phyloP scores from a whole-genome alignment of 2,113 vertebrate species.

The Salvelinus alpinus region DNA sequence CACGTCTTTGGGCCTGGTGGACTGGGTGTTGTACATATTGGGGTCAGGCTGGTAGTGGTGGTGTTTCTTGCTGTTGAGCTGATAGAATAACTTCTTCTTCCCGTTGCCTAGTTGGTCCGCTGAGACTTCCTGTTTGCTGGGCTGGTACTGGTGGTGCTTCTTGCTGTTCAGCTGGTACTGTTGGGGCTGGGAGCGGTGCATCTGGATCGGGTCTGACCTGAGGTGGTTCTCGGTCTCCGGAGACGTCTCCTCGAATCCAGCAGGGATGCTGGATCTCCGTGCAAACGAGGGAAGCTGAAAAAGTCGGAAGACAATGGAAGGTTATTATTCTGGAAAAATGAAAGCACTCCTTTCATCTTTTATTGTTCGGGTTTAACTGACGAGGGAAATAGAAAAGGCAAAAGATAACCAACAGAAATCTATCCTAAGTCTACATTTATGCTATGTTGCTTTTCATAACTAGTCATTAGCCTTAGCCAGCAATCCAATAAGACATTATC shows the following conservation, averaged over 20 bases:
- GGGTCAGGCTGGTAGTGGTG: slow-evolving; percentile 97
- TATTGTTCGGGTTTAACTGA: slow-evolving; percentile 3
- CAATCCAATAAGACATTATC: too few relatives aligned
- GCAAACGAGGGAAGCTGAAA: slow-evolving; percentile 92
- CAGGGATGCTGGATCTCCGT: slow-evolving; percentile 88
- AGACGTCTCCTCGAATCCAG: slow-evolving; percentile 82
- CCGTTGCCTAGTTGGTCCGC: slow-evolving; percentile 82
- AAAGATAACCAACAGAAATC: not conserved
- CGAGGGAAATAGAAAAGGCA: not conserved
- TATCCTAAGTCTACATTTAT: not conserved
- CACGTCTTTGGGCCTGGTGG: slow-evolving; percentile 84
- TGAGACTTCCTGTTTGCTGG: slow-evolving; percentile 83
- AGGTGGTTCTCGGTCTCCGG: slow-evolving; percentile 75
- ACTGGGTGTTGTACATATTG: slow-evolving; percentile 91
- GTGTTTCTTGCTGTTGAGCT: slow-evolving; percentile 97
- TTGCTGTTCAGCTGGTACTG: slow-evolving; percentile 98
- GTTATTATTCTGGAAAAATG: slow-evolving; percentile 18
- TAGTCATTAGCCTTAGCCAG: too few relatives aligned
- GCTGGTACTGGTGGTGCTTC: slow-evolving; percentile 97
- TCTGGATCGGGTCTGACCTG: slow-evolving; percentile 79
- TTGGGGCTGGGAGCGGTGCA: slow-evolving; percentile 85
- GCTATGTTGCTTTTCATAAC: not conserved
- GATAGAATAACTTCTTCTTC: slow-evolving; percentile 94
- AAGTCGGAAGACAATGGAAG: slow-evolving; percentile 7
- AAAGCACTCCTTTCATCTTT: not conserved